Conservation (phyloP, 2,888 invertebrate species). For the Phragmatobia fuliginosa region DNA sequence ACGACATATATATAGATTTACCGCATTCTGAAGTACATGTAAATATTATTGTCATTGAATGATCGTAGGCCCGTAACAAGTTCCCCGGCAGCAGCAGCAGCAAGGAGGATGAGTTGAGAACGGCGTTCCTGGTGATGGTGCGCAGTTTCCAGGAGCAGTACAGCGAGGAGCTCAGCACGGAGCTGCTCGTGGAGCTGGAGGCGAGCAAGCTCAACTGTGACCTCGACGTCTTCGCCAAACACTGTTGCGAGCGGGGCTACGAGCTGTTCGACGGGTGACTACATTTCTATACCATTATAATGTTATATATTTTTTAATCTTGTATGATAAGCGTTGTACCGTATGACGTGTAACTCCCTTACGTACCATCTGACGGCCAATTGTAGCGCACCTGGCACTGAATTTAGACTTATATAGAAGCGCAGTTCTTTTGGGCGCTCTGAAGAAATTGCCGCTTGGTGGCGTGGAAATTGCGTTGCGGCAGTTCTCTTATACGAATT, state of each 20-base stretch:
- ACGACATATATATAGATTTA: too few relatives aligned
- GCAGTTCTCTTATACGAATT: too few relatives aligned
- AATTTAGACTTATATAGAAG: too few relatives aligned
- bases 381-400: too few relatives aligned
- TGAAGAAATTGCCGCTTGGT: too few relatives aligned
- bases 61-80: conserved; percentile 33
- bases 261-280: conserved; percentile 79
- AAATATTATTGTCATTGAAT: neutral
- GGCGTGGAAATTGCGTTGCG: too few relatives aligned
- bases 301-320: too few relatives aligned
- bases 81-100: conserved; percentile 13
- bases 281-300: neutral
- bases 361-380: too few relatives aligned
- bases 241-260: conserved; percentile 64
- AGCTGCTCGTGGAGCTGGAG: conserved; percentile 29
- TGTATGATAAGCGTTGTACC: too few relatives aligned
- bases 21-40: neutral
- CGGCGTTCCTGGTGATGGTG: conserved; percentile 50
- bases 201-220: conserved; percentile 36
- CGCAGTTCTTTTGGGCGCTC: too few relatives aligned
- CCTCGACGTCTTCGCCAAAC: conserved; percentile 66
- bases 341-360: too few relatives aligned
- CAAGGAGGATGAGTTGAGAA: conserved; percentile 23
- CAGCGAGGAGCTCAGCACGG: conserved; percentile 15
- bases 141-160: conserved; percentile 53